These are phyloP conservation scores for Scomber colias DNA, from an alignment of 2,113 vertebrate species.

Conservation along the genomic window DNA sequence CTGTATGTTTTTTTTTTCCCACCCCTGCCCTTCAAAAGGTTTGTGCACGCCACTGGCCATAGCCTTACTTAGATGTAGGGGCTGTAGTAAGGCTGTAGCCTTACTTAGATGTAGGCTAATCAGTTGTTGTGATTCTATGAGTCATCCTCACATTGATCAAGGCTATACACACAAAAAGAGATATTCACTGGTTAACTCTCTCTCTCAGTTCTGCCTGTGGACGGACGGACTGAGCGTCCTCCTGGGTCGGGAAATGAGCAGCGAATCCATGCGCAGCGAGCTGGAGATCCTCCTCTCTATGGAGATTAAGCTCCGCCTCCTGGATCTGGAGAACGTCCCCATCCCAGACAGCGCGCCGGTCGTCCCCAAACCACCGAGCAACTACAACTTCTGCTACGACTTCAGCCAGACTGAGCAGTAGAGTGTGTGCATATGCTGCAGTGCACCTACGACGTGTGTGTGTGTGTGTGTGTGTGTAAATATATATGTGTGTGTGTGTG, in stretches of 20 bases:
- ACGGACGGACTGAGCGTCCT: conserved; percentile 93
- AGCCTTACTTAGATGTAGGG: too few species aligned
- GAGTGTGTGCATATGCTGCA: not conserved
- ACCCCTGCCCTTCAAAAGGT: too few species aligned
- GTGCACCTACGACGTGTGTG: not conserved
- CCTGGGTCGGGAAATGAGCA: conserved; percentile 93
- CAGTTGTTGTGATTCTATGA: too few species aligned
- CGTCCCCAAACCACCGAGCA: conserved; percentile 94
- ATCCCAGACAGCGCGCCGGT: conserved; percentile 92
- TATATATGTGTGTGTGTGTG: conserved; percentile 2
- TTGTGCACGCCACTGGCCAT: too few species aligned
- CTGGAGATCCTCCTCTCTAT: conserved; percentile 96
- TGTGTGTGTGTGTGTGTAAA: not conserved
- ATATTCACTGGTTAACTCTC: not conserved
- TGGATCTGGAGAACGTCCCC: conserved; percentile 95
- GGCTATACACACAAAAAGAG: too few species aligned
- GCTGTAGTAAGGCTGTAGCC: too few species aligned
- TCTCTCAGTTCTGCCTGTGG: conserved; percentile 95
- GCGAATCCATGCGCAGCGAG: conserved; percentile 92
- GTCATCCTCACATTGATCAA: too few species aligned
- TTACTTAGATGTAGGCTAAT: too few species aligned
- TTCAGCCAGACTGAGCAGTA: conserved; percentile 92
- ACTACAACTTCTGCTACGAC: conserved; percentile 97
- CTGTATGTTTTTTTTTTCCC: too few species aligned
- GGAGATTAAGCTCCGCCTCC: conserved; percentile 96